Base-by-base conservation (phyloP, 2,113 vertebrate genomes). In the Triplophysa dalaica region DNA sequence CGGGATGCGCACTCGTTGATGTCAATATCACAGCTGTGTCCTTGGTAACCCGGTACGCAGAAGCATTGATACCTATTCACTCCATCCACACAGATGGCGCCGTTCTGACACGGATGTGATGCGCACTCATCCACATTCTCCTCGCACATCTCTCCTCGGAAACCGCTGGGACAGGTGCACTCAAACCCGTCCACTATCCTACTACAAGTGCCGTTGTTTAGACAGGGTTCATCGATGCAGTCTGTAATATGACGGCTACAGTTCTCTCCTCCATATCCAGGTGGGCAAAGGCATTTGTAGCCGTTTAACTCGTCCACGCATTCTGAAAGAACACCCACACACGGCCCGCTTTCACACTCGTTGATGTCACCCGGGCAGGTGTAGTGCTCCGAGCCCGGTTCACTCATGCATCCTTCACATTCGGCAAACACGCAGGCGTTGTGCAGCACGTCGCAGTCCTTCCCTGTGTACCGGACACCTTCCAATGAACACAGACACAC, bases 21-120 rank as follows among this genome's bases (percentile, higher is more conserved):
- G 90, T 99, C 97, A 26, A 98, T 95, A 61, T 99, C 97, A 56
- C 97, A 99, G 89, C 87, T 91, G 64, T 92, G 88, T 9, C 97
- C 97, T 82, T 99, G 97, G 87, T 96, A 99, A 0, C 97, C 97
- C 0, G 97, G 97, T 84, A 99, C 97, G 0, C 97, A 99, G 91
- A 96, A 99, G 84, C 97, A 99, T 85, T 91, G 92, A 86, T 94
- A 98, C 82, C 86, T 85, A 0, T 87, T 84, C 48, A 86, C 75
- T 0, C 87, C 86, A 26, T 96, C 92, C 17, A 95, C 65, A 78
- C 97, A 99, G 86, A 98, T 95, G 58, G 97, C 97, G 0, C 95
- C 95, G 0, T 99, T 97, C 81, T 92, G 91, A 88, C 97, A 99
- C 0, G 95, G 95, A 13, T 85, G 88, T 0, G 95, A 95, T 0